A percentile compares a stretch with the other conserved stretches of the same genome.
phyloP scores from a whole-genome alignment of 37 sponge, comb jelly and placozoan genomes.

The Halichondria panicea region DNA sequence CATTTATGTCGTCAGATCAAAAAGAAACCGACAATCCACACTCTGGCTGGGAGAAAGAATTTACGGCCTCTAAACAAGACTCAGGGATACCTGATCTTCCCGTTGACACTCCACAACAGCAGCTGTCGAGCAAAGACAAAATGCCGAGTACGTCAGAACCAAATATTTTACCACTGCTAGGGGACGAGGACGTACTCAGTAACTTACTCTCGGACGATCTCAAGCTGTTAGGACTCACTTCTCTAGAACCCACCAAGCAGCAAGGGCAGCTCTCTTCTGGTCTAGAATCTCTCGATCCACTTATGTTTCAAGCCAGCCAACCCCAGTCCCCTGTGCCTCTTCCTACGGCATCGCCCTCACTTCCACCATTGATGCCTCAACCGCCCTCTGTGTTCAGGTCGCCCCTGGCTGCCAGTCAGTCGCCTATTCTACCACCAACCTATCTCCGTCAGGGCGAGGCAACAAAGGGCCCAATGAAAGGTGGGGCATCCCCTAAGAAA shows the following conservation, averaged over 20 bases:
- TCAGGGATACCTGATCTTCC: background rate
- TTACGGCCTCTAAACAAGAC: background rate
- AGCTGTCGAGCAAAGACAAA: too few species aligned
- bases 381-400: constrained; percentile 2
- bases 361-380: background rate
- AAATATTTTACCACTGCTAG: too few species aligned
- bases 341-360: background rate
- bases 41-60: constrained; percentile 64
- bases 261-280: background rate
- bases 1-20: constrained; percentile 26
- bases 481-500: background rate
- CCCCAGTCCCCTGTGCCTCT: background rate
- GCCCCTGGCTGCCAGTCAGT: background rate
- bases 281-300: constrained; percentile 7
- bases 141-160: too few species aligned
- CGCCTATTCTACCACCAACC: background rate
- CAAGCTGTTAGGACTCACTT: background rate
- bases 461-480: background rate
- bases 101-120: too few species aligned
- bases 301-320: too few species aligned
- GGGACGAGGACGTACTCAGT: background rate
- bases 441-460: too few species aligned
- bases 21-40: background rate
- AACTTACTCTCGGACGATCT: constrained; percentile 17
- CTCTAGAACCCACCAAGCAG: too few species aligned